Evolutionary conservation across 2,797 vertebrate species (phyloP).

Genomic region (Schizopygopsis pylzovi): DNA sequence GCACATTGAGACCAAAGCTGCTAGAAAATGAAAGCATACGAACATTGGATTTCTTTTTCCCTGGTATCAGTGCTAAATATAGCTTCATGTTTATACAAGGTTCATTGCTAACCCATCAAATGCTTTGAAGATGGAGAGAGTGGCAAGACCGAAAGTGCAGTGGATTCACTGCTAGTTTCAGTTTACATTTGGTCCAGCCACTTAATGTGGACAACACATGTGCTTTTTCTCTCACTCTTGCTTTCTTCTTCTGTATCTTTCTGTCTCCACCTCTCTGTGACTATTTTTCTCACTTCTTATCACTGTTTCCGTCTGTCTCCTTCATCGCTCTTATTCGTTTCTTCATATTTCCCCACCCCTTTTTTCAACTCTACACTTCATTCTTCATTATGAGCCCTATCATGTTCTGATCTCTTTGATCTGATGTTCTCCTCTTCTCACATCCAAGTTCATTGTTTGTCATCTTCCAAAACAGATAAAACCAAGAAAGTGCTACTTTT

Average conservation of each 20-base stretch:
- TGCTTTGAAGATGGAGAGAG: constrained; percentile 77
- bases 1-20: constrained; percentile 74
- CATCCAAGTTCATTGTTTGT: not conserved
- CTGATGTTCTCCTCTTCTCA: constrained; percentile 5
- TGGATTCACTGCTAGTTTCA: constrained; percentile 76
- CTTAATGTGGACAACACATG: constrained; percentile 79
- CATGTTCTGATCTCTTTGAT: constrained; percentile 5
- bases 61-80: constrained; percentile 71
- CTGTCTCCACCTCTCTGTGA: not conserved
- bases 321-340: not conserved
- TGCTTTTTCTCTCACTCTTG: constrained; percentile 50
- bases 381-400: not conserved
- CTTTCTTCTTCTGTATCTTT: not conserved
- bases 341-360: not conserved
- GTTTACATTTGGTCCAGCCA: constrained; percentile 74
- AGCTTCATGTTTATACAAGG: constrained; percentile 77
- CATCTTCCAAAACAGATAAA: not conserved
- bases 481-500: not conserved
- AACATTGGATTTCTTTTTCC: constrained; percentile 65
- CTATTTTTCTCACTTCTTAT: constrained; percentile 13
- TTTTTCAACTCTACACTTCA: not conserved
- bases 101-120: constrained; percentile 63
- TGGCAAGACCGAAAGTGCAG: constrained; percentile 70
- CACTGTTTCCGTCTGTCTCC: not conserved
- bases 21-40: constrained; percentile 76